These are phyloP conservation scores for Tapirus terrestris DNA, from an alignment of 2,113 vertebrate species.

Conservation along the genomic window DNA sequence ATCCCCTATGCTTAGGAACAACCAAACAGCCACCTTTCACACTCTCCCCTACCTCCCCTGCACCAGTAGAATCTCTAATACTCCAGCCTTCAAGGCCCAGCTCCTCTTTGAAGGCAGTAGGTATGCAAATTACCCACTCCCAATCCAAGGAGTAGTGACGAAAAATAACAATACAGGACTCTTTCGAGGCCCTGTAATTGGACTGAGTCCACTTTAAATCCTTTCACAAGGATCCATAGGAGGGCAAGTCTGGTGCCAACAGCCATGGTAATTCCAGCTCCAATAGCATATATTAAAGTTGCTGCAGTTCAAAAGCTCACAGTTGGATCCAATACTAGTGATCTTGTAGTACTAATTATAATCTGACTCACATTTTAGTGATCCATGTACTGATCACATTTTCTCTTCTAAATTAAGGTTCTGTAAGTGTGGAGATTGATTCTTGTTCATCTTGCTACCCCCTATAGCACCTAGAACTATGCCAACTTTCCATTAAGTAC, in stretches of 20 bases:
- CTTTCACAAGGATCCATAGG: too few relatives aligned
- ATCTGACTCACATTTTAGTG: background rate
- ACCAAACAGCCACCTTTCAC: background rate
- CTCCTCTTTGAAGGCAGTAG: background rate
- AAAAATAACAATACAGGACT: too few relatives aligned
- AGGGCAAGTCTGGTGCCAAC: too few relatives aligned
- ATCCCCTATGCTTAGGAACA: background rate
- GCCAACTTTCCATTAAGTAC: background rate
- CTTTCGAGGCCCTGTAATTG: too few relatives aligned
- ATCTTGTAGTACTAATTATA: background rate
- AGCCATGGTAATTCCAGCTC: too few relatives aligned
- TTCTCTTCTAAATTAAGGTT: background rate
- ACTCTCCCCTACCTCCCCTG: accelerated
- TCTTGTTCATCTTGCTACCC: background rate
- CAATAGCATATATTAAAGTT: too few relatives aligned
- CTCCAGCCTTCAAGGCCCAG: background rate
- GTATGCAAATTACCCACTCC: too few relatives aligned
- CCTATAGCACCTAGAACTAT: background rate
- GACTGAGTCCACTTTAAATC: too few relatives aligned
- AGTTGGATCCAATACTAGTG: too few relatives aligned
- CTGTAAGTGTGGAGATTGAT: background rate
- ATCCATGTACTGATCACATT: background rate
- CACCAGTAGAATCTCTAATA: background rate
- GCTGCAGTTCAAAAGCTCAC: too few relatives aligned
- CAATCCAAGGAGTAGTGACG: too few relatives aligned